phyloP scores from a whole-genome alignment of 2,113 vertebrate species.

The Dromaius novaehollandiae region DNA sequence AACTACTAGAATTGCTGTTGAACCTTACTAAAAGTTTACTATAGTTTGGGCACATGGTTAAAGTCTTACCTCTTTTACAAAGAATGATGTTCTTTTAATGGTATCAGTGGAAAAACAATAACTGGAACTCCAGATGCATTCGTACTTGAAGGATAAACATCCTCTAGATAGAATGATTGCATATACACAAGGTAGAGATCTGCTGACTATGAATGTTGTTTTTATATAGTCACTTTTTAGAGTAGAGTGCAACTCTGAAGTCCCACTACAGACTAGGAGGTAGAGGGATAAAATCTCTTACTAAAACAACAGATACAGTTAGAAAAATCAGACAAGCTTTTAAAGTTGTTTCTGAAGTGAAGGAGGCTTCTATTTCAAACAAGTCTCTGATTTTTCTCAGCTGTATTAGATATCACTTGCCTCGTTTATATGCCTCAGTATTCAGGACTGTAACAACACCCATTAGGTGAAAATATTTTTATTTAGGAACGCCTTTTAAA shows the following conservation, averaged over 20 bases:
- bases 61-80: neutral
- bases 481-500: slow-evolving; percentile 4
- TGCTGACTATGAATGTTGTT: neutral
- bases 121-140: neutral
- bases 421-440: neutral
- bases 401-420: neutral
- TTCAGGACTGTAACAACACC: neutral
- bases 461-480: neutral
- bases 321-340: slow-evolving; percentile 9
- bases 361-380: neutral
- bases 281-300: neutral
- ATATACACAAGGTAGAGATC: neutral
- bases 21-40: neutral
- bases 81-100: neutral
- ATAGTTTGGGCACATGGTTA: neutral
- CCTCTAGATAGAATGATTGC: neutral
- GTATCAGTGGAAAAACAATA: neutral
- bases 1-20: neutral
- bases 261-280: neutral
- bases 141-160: neutral
- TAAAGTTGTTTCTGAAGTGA: neutral
- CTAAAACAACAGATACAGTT: neutral
- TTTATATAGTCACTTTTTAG: neutral
- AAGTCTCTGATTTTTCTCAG: neutral
- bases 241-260: neutral